These are phyloP conservation scores for Torymus tubicola DNA, from an alignment of 2,888 invertebrate species.

Conservation along the genomic window DNA sequence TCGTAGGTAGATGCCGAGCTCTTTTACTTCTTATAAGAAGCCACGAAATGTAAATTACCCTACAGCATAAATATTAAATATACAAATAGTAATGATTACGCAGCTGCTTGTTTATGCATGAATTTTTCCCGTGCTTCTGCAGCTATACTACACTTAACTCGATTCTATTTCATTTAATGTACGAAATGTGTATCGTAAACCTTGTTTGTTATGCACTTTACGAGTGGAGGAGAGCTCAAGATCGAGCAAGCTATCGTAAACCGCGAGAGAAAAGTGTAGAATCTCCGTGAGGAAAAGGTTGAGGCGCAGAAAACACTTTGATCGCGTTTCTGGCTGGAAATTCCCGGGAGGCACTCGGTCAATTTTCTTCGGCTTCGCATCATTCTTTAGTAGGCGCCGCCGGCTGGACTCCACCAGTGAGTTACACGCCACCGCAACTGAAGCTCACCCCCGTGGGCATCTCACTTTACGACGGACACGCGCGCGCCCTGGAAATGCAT, in stretches of 20 bases:
- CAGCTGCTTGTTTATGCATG: too few relatives aligned
- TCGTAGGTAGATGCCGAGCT: too few relatives aligned
- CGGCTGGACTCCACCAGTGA: too few relatives aligned
- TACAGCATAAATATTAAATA: too few relatives aligned
- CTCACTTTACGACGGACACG: not conserved
- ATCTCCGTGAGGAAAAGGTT: not conserved
- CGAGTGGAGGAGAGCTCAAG: too few relatives aligned
- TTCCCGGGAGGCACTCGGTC: not conserved
- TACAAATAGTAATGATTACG: too few relatives aligned
- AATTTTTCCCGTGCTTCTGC: too few relatives aligned
- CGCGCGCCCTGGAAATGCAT: not conserved
- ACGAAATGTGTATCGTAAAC: too few relatives aligned
- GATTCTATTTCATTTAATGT: not conserved
- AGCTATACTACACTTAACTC: not conserved
- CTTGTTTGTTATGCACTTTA: too few relatives aligned
- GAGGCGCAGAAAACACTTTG: not conserved
- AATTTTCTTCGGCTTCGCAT: conserved; percentile 22
- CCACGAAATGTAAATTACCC: too few relatives aligned
- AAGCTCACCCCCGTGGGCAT: conserved; percentile 3
- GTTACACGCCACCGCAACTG: not conserved
- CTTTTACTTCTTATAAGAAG: too few relatives aligned
- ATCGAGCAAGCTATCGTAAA: not conserved
- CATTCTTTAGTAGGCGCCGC: not conserved
- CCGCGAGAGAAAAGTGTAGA: not conserved
- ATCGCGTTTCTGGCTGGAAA: not conserved